A percentile compares a stretch with the other conserved stretches of the same genome.
phyloP scores from a whole-genome alignment of 2,113 vertebrate species.

The Cyphomyrus plagiostoma region DNA sequence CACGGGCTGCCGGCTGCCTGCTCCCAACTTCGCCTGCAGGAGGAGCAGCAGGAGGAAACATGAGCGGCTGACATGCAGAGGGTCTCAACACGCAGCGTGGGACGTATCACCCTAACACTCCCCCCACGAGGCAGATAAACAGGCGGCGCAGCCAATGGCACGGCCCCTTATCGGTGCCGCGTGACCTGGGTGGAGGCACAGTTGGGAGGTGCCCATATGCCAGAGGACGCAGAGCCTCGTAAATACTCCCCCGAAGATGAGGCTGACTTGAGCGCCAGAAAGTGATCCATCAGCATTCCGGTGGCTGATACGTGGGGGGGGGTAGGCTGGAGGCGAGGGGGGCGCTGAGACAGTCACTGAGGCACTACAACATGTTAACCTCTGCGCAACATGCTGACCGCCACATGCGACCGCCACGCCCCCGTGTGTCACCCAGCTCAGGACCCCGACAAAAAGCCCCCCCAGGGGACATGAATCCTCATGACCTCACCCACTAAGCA shows the following conservation, averaged over 20 bases:
- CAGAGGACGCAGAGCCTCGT: neutral
- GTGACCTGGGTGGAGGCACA: constrained; percentile 9
- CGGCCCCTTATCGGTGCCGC: constrained; percentile 14
- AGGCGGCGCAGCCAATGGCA: constrained; percentile 28
- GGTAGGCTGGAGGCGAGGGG: neutral
- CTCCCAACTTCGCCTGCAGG: constrained; percentile 49
- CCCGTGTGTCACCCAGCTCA: neutral
- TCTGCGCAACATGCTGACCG: too few relatives aligned
- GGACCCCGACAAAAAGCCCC: neutral
- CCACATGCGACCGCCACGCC: neutral
- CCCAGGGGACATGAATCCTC: neutral
- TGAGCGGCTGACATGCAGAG: neutral
- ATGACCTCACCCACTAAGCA: neutral
- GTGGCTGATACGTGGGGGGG: neutral
- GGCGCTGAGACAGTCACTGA: neutral
- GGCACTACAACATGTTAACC: neutral
- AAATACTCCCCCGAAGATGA: neutral
- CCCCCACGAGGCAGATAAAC: neutral
- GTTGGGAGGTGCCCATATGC: neutral
- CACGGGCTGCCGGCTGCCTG: constrained; percentile 57
- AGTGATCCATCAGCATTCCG: neutral
- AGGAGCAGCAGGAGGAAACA: neutral
- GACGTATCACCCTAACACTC: too few relatives aligned
- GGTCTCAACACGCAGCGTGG: neutral
- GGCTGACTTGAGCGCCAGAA: neutral